These are phyloP conservation scores for Gephyroberyx darwinii DNA, from an alignment of 2,797 vertebrate genomes.

Conservation along the genomic window DNA sequence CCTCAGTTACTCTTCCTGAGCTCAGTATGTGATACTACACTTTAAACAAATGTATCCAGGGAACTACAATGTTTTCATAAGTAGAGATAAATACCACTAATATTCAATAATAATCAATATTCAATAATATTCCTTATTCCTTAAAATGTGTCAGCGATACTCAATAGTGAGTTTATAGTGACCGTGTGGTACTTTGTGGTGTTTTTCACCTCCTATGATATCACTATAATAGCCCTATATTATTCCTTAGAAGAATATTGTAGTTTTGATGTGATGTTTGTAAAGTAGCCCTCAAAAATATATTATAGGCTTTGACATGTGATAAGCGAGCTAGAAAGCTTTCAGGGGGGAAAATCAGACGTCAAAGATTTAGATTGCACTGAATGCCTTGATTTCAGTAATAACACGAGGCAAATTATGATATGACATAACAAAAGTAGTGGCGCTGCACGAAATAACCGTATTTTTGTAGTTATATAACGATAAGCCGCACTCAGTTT, in stretches of 20 bases:
- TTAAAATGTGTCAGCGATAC: neutral
- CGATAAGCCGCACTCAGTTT: neutral
- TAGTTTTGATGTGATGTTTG: too few relatives aligned
- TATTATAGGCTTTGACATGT: too few relatives aligned
- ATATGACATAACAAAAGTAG: neutral
- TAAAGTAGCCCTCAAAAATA: too few relatives aligned
- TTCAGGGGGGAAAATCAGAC: too few relatives aligned
- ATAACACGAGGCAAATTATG: neutral
- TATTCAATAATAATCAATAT: too few relatives aligned
- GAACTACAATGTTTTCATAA: too few relatives aligned
- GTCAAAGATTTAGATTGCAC: neutral
- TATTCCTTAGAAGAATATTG: too few relatives aligned
- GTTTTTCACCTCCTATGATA: too few relatives aligned
- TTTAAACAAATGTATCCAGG: neutral
- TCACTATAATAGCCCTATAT: too few relatives aligned
- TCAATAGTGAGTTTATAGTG: neutral
- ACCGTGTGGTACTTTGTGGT: neutral
- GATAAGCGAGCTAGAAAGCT: too few relatives aligned
- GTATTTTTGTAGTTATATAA: conserved; percentile 43
- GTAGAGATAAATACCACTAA: too few relatives aligned
- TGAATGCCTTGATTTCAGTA: neutral
- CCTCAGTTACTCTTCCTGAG: neutral
- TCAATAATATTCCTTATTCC: too few relatives aligned
- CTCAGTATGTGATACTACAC: neutral
- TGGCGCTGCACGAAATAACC: neutral